These are phyloP conservation scores for Rhea pennata DNA, from an alignment of 2,113 vertebrate species.

Conservation along the genomic window DNA sequence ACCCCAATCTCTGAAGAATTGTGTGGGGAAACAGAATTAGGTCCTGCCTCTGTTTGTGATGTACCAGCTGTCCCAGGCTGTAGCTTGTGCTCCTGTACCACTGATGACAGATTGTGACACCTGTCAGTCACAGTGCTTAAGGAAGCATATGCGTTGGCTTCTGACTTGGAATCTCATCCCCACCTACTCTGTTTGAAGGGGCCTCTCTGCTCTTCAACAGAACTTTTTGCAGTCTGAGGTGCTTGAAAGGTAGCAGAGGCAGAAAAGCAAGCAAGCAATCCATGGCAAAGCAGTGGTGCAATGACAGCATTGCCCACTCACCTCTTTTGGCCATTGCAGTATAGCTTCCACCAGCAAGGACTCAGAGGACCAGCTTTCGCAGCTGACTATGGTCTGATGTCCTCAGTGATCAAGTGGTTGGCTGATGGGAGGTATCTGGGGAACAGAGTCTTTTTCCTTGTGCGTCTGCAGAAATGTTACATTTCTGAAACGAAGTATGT, in stretches of 20 bases:
- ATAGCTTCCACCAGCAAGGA: background rate
- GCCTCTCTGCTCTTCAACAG: background rate
- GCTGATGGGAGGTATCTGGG: background rate
- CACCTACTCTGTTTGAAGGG: background rate
- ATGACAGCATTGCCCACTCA: background rate
- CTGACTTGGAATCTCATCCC: background rate
- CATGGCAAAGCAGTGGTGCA: background rate
- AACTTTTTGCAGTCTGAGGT: background rate
- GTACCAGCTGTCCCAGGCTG: background rate
- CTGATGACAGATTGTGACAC: background rate
- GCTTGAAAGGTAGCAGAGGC: background rate
- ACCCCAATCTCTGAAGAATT: background rate
- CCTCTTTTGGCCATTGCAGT: background rate
- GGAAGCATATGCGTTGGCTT: background rate
- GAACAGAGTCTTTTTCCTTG: fast-evolving
- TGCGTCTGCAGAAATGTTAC: background rate
- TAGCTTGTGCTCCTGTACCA: background rate
- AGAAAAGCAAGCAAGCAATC: background rate
- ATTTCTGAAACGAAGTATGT: conserved; percentile 2
- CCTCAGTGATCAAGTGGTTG: background rate
- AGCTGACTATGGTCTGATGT: background rate
- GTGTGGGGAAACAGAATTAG: background rate
- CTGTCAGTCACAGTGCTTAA: fast-evolving
- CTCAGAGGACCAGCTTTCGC: fast-evolving
- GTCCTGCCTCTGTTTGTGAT: background rate